Evolutionary conservation across 2,888 invertebrate genomes (phyloP).

Genomic region (Mimumesa dahlbomi): DNA sequence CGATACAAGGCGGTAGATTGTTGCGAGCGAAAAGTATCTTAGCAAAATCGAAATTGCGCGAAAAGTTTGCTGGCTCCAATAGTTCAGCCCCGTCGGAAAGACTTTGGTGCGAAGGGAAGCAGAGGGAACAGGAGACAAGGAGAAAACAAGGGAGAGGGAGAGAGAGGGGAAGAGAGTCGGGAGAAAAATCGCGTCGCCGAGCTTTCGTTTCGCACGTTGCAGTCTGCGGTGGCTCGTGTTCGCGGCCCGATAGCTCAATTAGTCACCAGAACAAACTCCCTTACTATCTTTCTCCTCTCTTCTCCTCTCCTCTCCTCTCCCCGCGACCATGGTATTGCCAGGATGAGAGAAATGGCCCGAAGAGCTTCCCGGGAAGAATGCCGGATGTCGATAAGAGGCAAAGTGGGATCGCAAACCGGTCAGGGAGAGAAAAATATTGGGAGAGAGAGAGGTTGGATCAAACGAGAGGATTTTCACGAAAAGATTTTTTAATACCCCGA

Average conservation of each 20-base stretch:
- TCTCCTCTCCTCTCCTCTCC: not conserved
- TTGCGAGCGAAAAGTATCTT: too few relatives aligned
- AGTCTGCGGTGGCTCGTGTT: slow-evolving; percentile 7
- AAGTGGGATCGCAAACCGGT: slow-evolving; percentile 50
- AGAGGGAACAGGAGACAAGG: too few relatives aligned
- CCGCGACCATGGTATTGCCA: slow-evolving; percentile 7
- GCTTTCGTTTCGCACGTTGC: not conserved
- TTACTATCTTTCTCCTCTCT: slow-evolving; percentile 17
- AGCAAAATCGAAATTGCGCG: too few relatives aligned
- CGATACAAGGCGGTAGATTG: too few relatives aligned
- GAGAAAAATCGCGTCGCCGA: not conserved
- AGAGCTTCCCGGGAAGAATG: slow-evolving; percentile 40
- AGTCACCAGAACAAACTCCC: slow-evolving; percentile 40
- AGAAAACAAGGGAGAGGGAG: too few relatives aligned
- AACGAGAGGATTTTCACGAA: slow-evolving; percentile 14
- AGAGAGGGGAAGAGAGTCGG: too few relatives aligned
- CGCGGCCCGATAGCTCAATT: slow-evolving; percentile 35
- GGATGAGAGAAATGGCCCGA: slow-evolving; percentile 39
- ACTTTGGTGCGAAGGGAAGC: too few relatives aligned
- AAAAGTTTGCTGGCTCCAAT: too few relatives aligned
- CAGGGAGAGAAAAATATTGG: slow-evolving; percentile 7
- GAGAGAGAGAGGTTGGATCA: not conserved
- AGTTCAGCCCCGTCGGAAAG: too few relatives aligned
- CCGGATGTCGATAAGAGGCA: slow-evolving; percentile 45
- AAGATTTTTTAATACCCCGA: not conserved